These are phyloP conservation scores for Halictus quadricinctus DNA, from an alignment of 2,888 invertebrate genomes.

Conservation along the genomic window DNA sequence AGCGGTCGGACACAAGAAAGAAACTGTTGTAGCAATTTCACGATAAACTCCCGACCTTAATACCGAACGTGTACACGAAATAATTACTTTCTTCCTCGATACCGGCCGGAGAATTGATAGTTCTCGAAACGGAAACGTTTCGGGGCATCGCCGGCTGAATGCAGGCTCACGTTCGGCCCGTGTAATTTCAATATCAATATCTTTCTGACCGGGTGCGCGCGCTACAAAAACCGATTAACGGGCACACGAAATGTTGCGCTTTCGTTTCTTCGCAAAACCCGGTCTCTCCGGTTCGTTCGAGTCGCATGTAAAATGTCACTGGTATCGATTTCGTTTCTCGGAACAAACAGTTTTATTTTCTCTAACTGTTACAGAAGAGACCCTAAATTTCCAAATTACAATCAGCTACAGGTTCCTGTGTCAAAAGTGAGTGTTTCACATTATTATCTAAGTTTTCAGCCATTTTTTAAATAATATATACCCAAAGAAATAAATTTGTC, in stretches of 20 bases:
- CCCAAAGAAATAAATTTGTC: no score
- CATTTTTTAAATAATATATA: no score
- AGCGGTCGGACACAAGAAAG: background rate
- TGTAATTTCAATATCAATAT: conserved; percentile 17
- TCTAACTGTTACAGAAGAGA: background rate
- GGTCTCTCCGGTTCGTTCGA: conserved; percentile 24
- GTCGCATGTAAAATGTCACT: background rate
- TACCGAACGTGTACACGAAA: conserved; percentile 18
- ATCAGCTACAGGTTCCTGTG: no score
- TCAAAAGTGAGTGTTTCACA: no score
- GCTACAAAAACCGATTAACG: conserved; percentile 24
- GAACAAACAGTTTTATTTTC: background rate
- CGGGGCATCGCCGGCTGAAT: conserved; percentile 8
- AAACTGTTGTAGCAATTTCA: conserved; percentile 3
- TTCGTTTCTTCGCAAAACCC: conserved; percentile 30
- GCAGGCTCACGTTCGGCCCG: background rate
- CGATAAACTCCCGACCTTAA: conserved; percentile 30
- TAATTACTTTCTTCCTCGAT: conserved; percentile 17
- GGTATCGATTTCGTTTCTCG: background rate
- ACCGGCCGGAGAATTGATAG: conserved; percentile 29
- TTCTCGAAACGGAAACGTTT: background rate
- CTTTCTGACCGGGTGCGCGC: background rate
- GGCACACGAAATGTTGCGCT: conserved; percentile 12
- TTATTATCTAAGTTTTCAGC: no score
- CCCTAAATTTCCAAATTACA: no score